Evolutionary conservation across 2,797 vertebrate genomes (phyloP).

Genomic region (Rachycentron canadum): DNA sequence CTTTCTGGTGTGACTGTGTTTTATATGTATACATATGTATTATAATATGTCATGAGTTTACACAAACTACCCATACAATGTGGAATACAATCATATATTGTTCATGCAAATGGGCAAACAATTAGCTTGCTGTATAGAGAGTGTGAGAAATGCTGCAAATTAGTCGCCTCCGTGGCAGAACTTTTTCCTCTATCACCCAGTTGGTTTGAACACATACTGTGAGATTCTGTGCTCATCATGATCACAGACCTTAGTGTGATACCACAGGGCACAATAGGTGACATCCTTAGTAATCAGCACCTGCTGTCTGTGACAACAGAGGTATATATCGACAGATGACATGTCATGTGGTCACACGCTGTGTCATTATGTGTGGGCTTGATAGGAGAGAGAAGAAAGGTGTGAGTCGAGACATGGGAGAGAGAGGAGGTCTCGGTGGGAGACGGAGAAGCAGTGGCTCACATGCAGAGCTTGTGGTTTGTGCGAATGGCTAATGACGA

Average conservation of each 20-base stretch:
- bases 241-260: slow-evolving; percentile 76
- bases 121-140: slow-evolving; percentile 11
- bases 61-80: background rate
- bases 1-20: slow-evolving; percentile 14
- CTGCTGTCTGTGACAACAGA: slow-evolving; percentile 78
- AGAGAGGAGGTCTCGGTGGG: slow-evolving; percentile 55
- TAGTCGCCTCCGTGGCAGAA: slow-evolving; percentile 18
- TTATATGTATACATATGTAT: too few species aligned
- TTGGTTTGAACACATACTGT: slow-evolving; percentile 43
- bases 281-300: slow-evolving; percentile 86
- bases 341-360: slow-evolving; percentile 73
- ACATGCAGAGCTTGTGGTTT: slow-evolving; percentile 66
- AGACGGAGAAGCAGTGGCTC: slow-evolving; percentile 52
- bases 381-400: slow-evolving; percentile 58
- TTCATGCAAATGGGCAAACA: slow-evolving; percentile 26
- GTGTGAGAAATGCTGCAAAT: slow-evolving; percentile 54
- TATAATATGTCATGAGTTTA: background rate
- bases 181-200: slow-evolving; percentile 45
- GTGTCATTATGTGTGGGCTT: slow-evolving; percentile 74
- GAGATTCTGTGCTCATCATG: slow-evolving; percentile 47
- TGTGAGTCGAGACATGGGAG: slow-evolving; percentile 60
- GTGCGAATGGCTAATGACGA: slow-evolving; percentile 82
- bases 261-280: slow-evolving; percentile 70
- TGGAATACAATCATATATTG: slow-evolving; percentile 8
- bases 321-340: slow-evolving; percentile 74